These are phyloP conservation scores for Dendropsophus ebraccatus DNA, from an alignment of 2,113 vertebrate species.

Conservation along the genomic window DNA sequence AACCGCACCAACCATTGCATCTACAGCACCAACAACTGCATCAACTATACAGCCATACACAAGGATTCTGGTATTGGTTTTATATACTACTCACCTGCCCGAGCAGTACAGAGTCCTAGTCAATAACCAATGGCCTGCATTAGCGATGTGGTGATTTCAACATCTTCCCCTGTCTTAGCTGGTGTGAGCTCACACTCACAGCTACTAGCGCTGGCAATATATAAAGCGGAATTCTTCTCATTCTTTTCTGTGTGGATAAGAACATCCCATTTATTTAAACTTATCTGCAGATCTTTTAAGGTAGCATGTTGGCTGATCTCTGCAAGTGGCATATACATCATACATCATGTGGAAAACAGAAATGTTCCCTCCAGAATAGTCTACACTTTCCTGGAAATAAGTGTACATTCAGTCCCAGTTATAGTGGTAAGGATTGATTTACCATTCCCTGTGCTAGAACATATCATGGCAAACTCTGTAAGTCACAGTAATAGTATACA, in stretches of 20 bases:
- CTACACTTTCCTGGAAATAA: neutral
- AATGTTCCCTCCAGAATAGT: neutral
- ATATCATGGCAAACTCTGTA: too few species aligned
- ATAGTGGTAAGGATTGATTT: neutral
- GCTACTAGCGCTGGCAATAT: neutral
- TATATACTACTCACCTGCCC: neutral
- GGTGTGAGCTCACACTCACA: neutral
- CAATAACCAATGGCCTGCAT: neutral
- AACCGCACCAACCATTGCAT: too few species aligned
- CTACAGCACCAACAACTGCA: too few species aligned
- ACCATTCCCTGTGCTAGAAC: neutral
- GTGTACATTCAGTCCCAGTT: neutral
- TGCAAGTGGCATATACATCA: constrained; percentile 27
- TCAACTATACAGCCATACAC: neutral
- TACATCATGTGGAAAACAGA: constrained; percentile 26
- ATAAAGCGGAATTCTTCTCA: constrained; percentile 10
- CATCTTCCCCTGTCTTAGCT: neutral
- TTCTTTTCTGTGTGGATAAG: neutral
- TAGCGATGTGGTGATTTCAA: neutral
- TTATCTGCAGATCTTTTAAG: constrained; percentile 20
- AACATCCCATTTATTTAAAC: constrained; percentile 31
- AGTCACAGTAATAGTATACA: neutral
- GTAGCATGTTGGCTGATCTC: constrained; percentile 20
- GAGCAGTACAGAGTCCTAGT: neutral
- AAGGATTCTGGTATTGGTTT: neutral